Conservation (phyloP, 2,797 vertebrate genomes). For the Glossophaga mutica region DNA sequence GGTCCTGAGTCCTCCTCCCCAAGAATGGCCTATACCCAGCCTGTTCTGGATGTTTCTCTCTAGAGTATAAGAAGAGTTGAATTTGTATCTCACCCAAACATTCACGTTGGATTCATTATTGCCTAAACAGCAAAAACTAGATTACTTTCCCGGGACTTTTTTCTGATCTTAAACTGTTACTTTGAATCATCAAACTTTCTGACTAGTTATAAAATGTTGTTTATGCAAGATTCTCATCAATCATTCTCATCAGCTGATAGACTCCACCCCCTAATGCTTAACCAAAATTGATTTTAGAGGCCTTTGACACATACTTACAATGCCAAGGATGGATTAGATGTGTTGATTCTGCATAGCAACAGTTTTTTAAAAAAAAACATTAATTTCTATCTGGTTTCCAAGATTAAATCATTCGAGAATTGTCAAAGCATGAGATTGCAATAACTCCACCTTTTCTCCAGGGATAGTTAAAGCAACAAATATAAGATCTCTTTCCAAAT, state of each 20-base stretch:
- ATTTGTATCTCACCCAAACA: not conserved
- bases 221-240: slow-evolving; percentile 25
- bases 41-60: not conserved
- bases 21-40: not conserved
- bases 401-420: slow-evolving; percentile 64
- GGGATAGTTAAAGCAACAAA: slow-evolving; percentile 47
- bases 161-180: slow-evolving; percentile 16
- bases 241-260: slow-evolving; percentile 15
- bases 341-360: slow-evolving; percentile 36
- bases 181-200: slow-evolving; percentile 23
- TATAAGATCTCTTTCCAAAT: slow-evolving; percentile 23
- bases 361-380: slow-evolving; percentile 16
- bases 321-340: not conserved
- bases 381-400: slow-evolving; percentile 60
- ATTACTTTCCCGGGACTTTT: not conserved
- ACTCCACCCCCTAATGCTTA: slow-evolving; percentile 10
- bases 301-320: not conserved
- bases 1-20: not conserved
- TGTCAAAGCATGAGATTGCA: slow-evolving; percentile 50
- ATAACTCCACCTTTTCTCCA: slow-evolving; percentile 62
- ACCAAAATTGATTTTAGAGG: not conserved
- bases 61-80: not conserved
- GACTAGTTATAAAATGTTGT: slow-evolving; percentile 31
- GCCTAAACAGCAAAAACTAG: not conserved
- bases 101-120: not conserved